Percentiles rank a stretch among this genome's conserved stretches.
Evolutionary conservation across 2,888 invertebrate genomes (phyloP).

Genomic region (Protula sp.): DNA sequence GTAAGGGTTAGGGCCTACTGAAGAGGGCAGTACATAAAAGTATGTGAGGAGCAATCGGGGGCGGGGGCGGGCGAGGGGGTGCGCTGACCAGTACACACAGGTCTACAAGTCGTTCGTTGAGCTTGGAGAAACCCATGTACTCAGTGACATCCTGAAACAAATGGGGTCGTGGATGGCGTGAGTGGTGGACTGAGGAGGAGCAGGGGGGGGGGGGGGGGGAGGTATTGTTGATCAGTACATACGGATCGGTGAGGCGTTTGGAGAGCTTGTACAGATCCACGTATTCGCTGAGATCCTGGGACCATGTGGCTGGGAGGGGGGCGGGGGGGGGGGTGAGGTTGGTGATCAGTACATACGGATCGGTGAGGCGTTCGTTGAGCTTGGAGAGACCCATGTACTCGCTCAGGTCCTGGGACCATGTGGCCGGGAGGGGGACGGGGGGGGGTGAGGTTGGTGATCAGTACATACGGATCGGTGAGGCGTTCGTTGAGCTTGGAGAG

Average conservation of each 20-base stretch:
- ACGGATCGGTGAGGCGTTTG: constrained; percentile 82
- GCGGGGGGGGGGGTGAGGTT: too few species aligned
- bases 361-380: constrained; percentile 82
- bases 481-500: constrained; percentile 82
- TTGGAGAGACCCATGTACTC: constrained; percentile 94
- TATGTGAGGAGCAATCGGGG: too few species aligned
- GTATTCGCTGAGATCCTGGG: constrained; percentile 87
- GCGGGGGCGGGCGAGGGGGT: too few species aligned
- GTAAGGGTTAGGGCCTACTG: too few species aligned
- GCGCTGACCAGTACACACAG: constrained; percentile 69
- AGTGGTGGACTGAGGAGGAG: too few species aligned
- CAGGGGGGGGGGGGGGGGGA: too few species aligned
- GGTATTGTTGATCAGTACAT: too few species aligned
- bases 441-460: too few species aligned
- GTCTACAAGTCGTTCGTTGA: constrained; percentile 86
- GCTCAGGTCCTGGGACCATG: constrained; percentile 82
- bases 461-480: constrained; percentile 79
- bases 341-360: constrained; percentile 77
- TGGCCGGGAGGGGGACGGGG: too few species aligned
- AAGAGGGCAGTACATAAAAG: too few species aligned
- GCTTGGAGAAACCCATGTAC: constrained; percentile 87
- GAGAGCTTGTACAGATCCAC: constrained; percentile 92
- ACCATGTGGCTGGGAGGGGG: too few species aligned
- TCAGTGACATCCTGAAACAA: constrained; percentile 90
- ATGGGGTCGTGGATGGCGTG: too few species aligned